A percentile compares a stretch with the other conserved stretches of the same genome.
phyloP scores from a whole-genome alignment of 2,888 invertebrate species.

The Branchellion lobata region DNA sequence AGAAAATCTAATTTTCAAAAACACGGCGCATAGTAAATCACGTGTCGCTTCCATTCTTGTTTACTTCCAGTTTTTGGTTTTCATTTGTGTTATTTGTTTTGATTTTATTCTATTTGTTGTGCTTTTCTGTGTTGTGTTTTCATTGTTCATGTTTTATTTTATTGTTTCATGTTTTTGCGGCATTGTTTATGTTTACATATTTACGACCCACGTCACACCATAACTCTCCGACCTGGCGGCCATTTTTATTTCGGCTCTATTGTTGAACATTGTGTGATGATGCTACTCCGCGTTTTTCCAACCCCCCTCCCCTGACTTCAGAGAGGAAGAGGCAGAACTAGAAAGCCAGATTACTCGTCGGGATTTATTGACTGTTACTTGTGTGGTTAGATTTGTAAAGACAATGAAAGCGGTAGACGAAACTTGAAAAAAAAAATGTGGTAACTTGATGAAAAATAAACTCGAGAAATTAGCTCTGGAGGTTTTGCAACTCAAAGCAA shows the following conservation, averaged over 20 bases:
- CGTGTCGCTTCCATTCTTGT: background rate
- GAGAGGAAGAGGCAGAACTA: no score
- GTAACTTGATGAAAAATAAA: no score
- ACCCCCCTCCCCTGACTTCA: no score
- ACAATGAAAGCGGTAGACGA: background rate
- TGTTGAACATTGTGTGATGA: background rate
- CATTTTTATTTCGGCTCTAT: background rate
- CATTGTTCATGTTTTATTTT: no score
- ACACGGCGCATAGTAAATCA: background rate
- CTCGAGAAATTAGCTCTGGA: no score
- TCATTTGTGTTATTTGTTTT: background rate
- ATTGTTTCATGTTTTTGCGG: no score
- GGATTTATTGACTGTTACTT: background rate
- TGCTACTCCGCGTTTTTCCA: no score
- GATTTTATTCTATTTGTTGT: no score
- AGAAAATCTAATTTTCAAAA: slow-evolving; percentile 17
- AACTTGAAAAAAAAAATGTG: background rate
- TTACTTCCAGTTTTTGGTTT: background rate
- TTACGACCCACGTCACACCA: background rate
- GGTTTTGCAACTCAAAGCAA: no score
- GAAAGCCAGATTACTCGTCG: background rate
- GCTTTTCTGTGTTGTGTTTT: no score
- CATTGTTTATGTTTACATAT: background rate
- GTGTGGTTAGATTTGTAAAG: background rate
- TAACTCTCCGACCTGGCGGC: background rate